Evolutionary conservation across 2,113 vertebrate genomes (phyloP).

Genomic region (Amazona vittata): DNA sequence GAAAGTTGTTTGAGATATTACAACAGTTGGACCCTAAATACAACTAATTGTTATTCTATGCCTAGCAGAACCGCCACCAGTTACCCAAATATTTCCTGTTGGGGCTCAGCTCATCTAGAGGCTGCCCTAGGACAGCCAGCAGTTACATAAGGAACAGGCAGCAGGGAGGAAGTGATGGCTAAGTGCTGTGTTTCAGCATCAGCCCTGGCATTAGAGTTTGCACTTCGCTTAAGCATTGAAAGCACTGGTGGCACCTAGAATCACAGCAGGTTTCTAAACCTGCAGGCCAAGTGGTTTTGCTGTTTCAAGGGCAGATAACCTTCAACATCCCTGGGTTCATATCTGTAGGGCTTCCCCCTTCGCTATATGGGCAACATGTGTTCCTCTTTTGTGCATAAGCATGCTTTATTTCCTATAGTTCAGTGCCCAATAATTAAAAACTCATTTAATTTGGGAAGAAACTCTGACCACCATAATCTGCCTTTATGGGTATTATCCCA

Average conservation of each 20-base stretch:
- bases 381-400: not conserved
- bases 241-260: not conserved
- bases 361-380: fast-evolving
- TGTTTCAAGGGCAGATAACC: not conserved
- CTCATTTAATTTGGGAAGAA: not conserved
- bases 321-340: not conserved
- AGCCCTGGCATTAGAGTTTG: not conserved
- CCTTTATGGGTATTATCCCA: not conserved
- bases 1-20: not conserved
- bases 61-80: not conserved
- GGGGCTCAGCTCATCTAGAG: not conserved
- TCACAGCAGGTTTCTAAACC: not conserved
- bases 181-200: not conserved
- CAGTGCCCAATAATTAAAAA: not conserved
- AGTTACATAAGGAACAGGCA: not conserved
- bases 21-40: not conserved
- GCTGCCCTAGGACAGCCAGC: not conserved
- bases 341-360: not conserved
- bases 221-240: slow-evolving; percentile 22
- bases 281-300: not conserved
- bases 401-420: not conserved
- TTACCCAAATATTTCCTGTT: not conserved
- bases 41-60: not conserved
- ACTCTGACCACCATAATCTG: not conserved
- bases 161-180: not conserved